phyloP scores from a whole-genome alignment of 2,888 invertebrate species.

The Leistus spinibarbis region DNA sequence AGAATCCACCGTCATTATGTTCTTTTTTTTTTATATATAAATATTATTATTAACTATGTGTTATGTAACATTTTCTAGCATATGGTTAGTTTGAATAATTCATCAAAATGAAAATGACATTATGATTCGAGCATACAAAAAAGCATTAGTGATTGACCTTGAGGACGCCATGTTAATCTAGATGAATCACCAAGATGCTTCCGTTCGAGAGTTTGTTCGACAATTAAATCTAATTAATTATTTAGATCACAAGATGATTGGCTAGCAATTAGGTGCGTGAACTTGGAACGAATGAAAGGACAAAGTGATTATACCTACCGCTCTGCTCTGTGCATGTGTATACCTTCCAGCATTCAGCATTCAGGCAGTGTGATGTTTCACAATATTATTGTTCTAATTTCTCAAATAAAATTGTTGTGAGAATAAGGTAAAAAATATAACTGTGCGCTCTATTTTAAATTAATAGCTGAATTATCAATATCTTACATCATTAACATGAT shows the following conservation, averaged over 20 bases:
- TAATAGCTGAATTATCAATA: not conserved
- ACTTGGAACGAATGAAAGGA: not conserved
- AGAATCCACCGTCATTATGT: too few relatives aligned
- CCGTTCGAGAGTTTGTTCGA: not conserved
- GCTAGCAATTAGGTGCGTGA: not conserved
- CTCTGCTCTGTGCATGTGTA: too few relatives aligned
- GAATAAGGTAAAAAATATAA: not conserved
- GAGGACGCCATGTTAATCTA: not conserved
- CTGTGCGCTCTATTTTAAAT: not conserved
- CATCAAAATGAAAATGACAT: not conserved
- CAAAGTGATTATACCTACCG: not conserved
- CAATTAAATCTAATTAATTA: not conserved
- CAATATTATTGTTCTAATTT: not conserved
- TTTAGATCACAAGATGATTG: not conserved
- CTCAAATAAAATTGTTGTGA: not conserved
- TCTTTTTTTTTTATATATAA: too few relatives aligned
- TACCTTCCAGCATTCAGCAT: not conserved
- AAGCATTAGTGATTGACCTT: not conserved
- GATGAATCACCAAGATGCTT: not conserved
- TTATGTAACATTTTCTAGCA: not conserved
- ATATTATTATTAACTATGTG: not conserved
- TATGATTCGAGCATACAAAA: not conserved
- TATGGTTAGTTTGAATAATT: not conserved
- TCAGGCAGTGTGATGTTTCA: not conserved
- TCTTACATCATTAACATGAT: not conserved